Evolutionary conservation across 2,888 invertebrate species (phyloP).

Genomic region (Ophion ellenae): DNA sequence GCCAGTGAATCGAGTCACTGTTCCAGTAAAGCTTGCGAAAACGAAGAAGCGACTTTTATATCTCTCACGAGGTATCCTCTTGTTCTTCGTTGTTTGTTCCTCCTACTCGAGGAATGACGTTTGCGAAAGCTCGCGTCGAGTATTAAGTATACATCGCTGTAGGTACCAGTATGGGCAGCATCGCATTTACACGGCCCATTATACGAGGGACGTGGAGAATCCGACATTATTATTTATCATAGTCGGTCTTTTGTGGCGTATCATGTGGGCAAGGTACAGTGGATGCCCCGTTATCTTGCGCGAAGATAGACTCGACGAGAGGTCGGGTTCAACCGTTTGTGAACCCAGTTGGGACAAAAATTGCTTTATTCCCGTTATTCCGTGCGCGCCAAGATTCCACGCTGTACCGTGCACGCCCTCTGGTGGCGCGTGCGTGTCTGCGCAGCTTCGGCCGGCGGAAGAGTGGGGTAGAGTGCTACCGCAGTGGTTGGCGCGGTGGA

Average conservation of each 20-base stretch:
- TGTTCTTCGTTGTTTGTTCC: slow-evolving; percentile 12
- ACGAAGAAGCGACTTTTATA: not conserved
- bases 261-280: slow-evolving; percentile 1
- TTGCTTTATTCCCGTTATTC: no score
- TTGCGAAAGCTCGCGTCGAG: slow-evolving; percentile 50
- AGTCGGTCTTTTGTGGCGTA: not conserved
- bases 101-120: slow-evolving; percentile 49
- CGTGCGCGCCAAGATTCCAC: no score
- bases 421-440: no score
- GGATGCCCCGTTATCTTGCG: not conserved
- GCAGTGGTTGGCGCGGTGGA: no score
- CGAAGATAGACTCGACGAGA: not conserved
- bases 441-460: no score
- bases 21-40: slow-evolving; percentile 21
- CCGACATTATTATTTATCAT: slow-evolving; percentile 35
- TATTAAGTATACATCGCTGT: slow-evolving; percentile 37
- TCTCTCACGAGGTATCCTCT: slow-evolving; percentile 10
- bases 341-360: no score
- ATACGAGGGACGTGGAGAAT: slow-evolving; percentile 29
- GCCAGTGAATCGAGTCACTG: slow-evolving; percentile 50
- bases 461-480: no score
- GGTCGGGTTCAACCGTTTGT: no score
- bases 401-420: no score
- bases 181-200: slow-evolving; percentile 60
- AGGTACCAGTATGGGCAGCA: slow-evolving; percentile 1